Evolutionary conservation across 30 jellyfish, hydroid and myxozoan species (phyloP), one percentile per base, ranked within the genome.

Genomic region (Sanderia malayensis): DNA sequence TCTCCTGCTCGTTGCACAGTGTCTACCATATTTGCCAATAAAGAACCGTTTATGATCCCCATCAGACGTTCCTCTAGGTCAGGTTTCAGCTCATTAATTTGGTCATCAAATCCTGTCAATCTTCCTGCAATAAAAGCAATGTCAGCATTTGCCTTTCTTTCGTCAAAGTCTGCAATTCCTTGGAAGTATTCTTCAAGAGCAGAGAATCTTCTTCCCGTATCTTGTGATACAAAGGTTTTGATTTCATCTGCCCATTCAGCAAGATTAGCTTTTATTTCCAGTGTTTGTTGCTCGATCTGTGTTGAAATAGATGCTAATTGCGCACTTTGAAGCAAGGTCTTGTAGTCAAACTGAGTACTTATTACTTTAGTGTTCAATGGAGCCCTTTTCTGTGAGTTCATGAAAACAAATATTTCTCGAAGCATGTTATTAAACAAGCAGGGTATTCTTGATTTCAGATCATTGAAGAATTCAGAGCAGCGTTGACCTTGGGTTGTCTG

Each of bases 161-260:
- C 45, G 63, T 76, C 88, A 61, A 76, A 76, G 23, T 76, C 74
- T 26, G 88, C 88, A 6, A 76, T 32, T 41, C 74, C 88, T 17
- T 34, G 2, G 61, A 76, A 76, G 30, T 76, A 76, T 4, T 62
- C 53, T 44, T 76, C 88, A 37, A 76, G 74, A 17, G 74, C 74
- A 53, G 74, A 60, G 32, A 76, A 76, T 30, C 66, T 49, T 11
- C 67, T 29, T 22, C 79, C 71, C 2, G 73, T 31, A 1, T 76
- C 81, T 26, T 63, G 73, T 9, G 74, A 76, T 1, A 76, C 74
- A 37, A 61, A 76, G 6, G 72, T 34, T 49, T 76, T 76, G 59
- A 76, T 61, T 76, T 76, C 80, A 37, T 61, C 22, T 15, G 72
- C 57, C 31, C 61, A 76, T 29, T 76, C 74, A 1, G 46, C 72